Evolutionary conservation across 1,140 invertebrate species (phyloP).

Genomic region (Drosophila parvula): DNA sequence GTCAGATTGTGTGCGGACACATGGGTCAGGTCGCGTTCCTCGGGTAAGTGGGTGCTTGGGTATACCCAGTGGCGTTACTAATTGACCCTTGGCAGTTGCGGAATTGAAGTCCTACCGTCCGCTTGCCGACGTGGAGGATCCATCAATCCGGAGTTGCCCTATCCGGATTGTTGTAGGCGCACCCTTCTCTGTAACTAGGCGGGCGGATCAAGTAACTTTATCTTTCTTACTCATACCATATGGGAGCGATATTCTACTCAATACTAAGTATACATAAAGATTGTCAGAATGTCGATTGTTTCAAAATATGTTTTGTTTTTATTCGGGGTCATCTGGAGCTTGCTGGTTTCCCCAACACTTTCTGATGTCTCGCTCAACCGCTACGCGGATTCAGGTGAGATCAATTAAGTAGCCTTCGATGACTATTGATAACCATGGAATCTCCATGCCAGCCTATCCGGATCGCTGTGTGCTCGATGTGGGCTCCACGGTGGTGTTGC

Average conservation of each 20-base stretch:
- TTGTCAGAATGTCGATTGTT: neutral
- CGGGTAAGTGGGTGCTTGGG: conserved; percentile 28
- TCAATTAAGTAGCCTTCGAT: neutral
- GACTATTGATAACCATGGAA: neutral
- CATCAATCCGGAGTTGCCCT: conserved; percentile 13
- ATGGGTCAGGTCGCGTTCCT: conserved; percentile 40
- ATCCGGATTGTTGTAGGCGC: conserved; percentile 56
- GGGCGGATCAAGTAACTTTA: conserved; percentile 3
- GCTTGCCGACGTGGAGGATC: conserved; percentile 26
- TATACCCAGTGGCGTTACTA: neutral
- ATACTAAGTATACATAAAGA: neutral
- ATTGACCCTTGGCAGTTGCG: conserved; percentile 48
- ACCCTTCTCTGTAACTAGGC: conserved; percentile 23
- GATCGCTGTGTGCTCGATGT: conserved; percentile 54
- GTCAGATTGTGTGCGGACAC: conserved; percentile 58
- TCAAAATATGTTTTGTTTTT: neutral
- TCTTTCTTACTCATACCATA: neutral
- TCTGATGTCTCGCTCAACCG: conserved; percentile 29
- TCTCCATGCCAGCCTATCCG: conserved; percentile 38
- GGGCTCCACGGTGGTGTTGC: conserved; percentile 22
- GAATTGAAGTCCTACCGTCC: conserved; percentile 13
- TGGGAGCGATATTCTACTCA: neutral
- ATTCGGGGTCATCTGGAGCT: neutral
- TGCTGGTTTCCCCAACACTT: neutral
- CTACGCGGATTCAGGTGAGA: conserved; percentile 37